A percentile compares a stretch with the other conserved stretches of the same genome.
phyloP scores from a whole-genome alignment of 2,888 invertebrate genomes.

The Cataglyphis rosenhaueri region DNA sequence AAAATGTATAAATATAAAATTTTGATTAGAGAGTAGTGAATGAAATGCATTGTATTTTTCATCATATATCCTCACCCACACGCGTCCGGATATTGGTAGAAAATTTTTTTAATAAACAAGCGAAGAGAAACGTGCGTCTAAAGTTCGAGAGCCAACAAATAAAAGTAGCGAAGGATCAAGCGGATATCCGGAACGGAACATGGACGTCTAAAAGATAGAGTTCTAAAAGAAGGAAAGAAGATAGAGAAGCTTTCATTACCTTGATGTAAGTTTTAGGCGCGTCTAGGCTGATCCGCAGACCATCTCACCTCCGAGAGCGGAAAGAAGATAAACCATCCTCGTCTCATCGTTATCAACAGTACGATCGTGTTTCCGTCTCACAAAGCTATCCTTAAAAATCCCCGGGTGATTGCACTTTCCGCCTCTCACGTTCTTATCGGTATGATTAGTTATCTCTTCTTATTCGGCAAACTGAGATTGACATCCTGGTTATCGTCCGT shows the following conservation, averaged over 20 bases:
- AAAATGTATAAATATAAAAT: background rate
- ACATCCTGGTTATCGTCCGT: constrained; percentile 74
- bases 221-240: constrained; percentile 11
- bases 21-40: background rate
- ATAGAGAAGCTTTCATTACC: constrained; percentile 79
- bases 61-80: background rate
- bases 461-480: constrained; percentile 69
- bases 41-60: background rate
- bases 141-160: constrained; percentile 25
- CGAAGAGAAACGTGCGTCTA: background rate
- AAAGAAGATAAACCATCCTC: constrained; percentile 77
- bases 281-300: constrained; percentile 77
- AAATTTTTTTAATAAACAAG: constrained; percentile 30
- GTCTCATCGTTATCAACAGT: constrained; percentile 53
- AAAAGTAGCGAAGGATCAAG: constrained; percentile 35
- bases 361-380: constrained; percentile 35
- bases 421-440: constrained; percentile 15
- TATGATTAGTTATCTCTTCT: constrained; percentile 67
- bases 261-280: constrained; percentile 82
- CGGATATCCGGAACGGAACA: constrained; percentile 37
- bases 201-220: constrained; percentile 39
- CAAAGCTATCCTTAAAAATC: constrained; percentile 57
- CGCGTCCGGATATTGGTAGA: constrained; percentile 4
- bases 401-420: constrained; percentile 48
- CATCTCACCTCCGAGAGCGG: constrained; percentile 75